Evolutionary conservation across 2,888 invertebrate species (phyloP), one percentile per base, ranked within the genome.

Genomic region (Gastracanthus pulcherrimus): DNA sequence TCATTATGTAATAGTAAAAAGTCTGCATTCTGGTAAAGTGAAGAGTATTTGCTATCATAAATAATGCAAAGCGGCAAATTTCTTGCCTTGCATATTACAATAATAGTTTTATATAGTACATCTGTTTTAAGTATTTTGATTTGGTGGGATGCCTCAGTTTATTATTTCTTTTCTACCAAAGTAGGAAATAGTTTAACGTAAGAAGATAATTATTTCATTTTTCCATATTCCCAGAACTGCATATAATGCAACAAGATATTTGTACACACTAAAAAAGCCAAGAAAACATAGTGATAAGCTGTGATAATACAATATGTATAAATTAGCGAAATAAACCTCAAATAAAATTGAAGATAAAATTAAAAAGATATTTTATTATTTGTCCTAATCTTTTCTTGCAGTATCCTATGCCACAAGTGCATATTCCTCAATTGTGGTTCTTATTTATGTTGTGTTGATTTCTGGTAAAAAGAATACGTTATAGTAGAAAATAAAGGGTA

Each of bases 281-380:
- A 82, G 82, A 82, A 82, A 82, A 86, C 85, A 87, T 88, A 88
- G 87, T 85, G 83, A 87, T 89, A 90, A 90, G 88, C 89, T 89
- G 89, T 89, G 89, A 90, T 89, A 89, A 88, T 87, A 88, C 80
- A 75, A 85, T 87, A 84, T 89, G 86, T 89, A 88, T 84, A 84
- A 86, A 85, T 85, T 83, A 83, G 84, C 71, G 70, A 82, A 86
- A 84, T 86, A 84, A 87, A 86, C 81, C 83, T 83, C 48, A 84
- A 86, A 87, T 86, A 87, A 86, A 86, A 80, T 69, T 69, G 34
- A 79, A 58, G 7, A 51, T 70, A 78, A 82, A 81, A 60, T 76
- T 67, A 48, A 34, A 6, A 29, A 34, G n/a, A 34, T 62, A 5
- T 13, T 9, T 23, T 58, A 29, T 58, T 13, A 48, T 23, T 36